Evolutionary conservation across 2,888 invertebrate genomes (phyloP), one percentile per base, ranked within the genome.

Genomic region (Bugula neritina): DNA sequence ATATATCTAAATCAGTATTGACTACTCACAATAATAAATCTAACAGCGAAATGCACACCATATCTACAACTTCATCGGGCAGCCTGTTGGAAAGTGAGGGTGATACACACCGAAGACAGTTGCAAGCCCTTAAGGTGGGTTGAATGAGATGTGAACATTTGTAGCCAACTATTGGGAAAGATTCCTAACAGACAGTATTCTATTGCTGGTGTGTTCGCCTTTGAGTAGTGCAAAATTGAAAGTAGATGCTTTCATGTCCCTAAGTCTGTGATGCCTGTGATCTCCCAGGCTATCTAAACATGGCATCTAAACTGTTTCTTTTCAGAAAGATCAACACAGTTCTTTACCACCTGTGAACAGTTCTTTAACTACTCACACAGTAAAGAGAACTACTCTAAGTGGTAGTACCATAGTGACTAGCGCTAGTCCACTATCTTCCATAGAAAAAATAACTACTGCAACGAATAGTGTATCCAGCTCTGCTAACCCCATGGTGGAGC

Each of bases 71-170:
- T n/a, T n/a, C n/a, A n/a, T n/a, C n/a, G n/a, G n/a, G n/a, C n/a
- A n/a, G n/a, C n/a, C n/a, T n/a, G n/a, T n/a, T n/a, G n/a, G n/a
- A n/a, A n/a, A n/a, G n/a, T n/a, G n/a, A n/a, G n/a, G n/a, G n/a
- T n/a, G 63, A 63, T 3, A 13, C 63, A 25, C 63, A 63, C 31
- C 63, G 31, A 13, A 63, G 34, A 31, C 63, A 63, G 31, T 31
- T 63, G 13, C 63, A 63, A 27, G 27, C 63, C 63, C 63, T 63
- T 13, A 63, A 63, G 63, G 63, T 63, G 63, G 63, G 63, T 63
- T 63, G n/a, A 23, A 43, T 43, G 43, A 43, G 43, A 43, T 10
- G 43, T 43, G 43, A n/a, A n/a, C n/a, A n/a, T n/a, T n/a, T n/a
- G n/a, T n/a, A n/a, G n/a, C n/a, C n/a, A n/a, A n/a, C n/a, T n/a